Base-by-base conservation (phyloP, 2,888 invertebrate species). In the Chloromyia formosa region DNA sequence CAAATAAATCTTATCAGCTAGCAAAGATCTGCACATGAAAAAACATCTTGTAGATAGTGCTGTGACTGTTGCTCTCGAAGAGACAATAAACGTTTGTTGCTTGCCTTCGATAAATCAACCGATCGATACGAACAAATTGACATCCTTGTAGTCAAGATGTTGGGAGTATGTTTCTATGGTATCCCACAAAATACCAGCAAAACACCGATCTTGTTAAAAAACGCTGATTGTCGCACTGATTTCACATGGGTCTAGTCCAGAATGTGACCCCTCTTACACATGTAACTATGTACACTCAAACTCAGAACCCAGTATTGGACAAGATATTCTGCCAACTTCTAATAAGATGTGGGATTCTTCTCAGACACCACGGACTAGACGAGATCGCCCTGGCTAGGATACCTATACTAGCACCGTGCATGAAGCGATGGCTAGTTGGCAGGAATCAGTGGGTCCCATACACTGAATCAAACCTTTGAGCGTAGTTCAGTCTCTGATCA, bases 61-160 rank as follows among this genome's bases (percentile, higher is more conserved):
- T 71, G 61, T n/a, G 49, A 45, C 45, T 49, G 18, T n/a, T 22
- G 20, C 49, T 49, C 12, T n/a, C 3, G 45, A 66, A 66, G 53
- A 35, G 18, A 73, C 73, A 73, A 73, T 73, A 49, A 62, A 62
- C 73, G 73, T 73, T 73, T 73, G 62, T 73, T 73, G 73, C 40
- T 62, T 53, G 53, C 35, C 23, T 61, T 54, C 69, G 56, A 56
- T 75, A 75, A 75, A 75, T 75, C 75, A 75, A 75, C 73, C 60
- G 71, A 71, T 71, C 68, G 73, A 68, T 75, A 64, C 74, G 54
- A 74, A 68, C 75, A 75, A 75, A 75, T 75, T 69, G 75, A 74
- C 74, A 74, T 73, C 69, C 74, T 71, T 58, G 71, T 23, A 71
- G 12, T 4, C 62, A 62, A 16, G n/a, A 40, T 49, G 49, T 12